phyloP scores from a whole-genome alignment of 30 jellyfish, hydroid and myxozoan genomes.

The Morbakka virulenta region DNA sequence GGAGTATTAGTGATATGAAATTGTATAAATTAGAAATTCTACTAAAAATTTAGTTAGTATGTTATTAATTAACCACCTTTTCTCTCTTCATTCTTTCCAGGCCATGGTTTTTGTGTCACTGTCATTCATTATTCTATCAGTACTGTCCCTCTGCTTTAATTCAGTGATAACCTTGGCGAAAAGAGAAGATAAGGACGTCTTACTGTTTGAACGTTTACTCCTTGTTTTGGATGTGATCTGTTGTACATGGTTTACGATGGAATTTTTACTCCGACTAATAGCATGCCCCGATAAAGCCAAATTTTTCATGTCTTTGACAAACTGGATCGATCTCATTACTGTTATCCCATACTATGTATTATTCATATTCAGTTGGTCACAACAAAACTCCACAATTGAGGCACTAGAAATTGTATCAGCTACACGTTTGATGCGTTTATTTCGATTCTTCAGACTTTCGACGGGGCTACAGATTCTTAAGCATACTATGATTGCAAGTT shows the following conservation, averaged over 20 bases:
- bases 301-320: constrained; percentile 44
- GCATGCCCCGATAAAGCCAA: constrained; percentile 60
- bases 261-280: constrained; percentile 57
- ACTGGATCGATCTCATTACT: constrained; percentile 67
- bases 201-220: constrained; percentile 5
- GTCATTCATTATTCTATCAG: constrained; percentile 71
- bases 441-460: constrained; percentile 87
- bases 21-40: no score
- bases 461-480: constrained; percentile 85
- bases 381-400: constrained; percentile 7
- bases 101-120: constrained; percentile 49
- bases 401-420: constrained; percentile 63
- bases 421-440: constrained; percentile 75
- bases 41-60: no score
- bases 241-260: constrained; percentile 75
- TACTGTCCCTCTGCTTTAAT: constrained; percentile 65
- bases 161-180: constrained; percentile 33
- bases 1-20: no score
- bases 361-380: constrained; percentile 15
- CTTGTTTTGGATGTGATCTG: constrained; percentile 56
- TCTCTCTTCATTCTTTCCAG: constrained; percentile 49
- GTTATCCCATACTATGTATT: constrained; percentile 56
- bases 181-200: background rate
- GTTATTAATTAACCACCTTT: background rate
- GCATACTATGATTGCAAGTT: constrained; percentile 93